Conservation (phyloP, 2,888 invertebrate species). For the Euplexia lucipara region DNA sequence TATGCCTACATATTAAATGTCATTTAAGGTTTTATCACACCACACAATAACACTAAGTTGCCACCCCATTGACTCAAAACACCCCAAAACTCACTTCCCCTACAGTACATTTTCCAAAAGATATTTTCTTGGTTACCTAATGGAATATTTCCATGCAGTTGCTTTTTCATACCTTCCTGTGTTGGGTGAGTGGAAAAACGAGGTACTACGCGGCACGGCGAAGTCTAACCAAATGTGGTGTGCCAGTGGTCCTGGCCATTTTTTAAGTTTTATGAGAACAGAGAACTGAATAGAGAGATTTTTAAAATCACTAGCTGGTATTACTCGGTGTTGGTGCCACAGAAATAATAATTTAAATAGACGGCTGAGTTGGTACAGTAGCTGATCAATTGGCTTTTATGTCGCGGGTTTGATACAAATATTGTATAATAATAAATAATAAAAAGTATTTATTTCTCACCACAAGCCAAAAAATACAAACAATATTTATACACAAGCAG, state of each 20-base stretch:
- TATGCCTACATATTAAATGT: no score
- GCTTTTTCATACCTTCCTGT: constrained; percentile 12
- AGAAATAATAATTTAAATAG: no score
- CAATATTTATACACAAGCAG: no score
- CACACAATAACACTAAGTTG: background rate
- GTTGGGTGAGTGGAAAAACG: constrained; percentile 13
- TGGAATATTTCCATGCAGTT: constrained; percentile 27
- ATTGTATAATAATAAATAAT: no score
- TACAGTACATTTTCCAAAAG: constrained; percentile 9
- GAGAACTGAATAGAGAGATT: no score
- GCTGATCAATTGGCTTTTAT: no score
- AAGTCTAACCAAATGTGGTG: constrained; percentile 9
- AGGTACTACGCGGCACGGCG: background rate
- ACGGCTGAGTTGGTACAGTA: no score
- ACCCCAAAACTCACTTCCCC: background rate
- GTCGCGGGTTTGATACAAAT: no score
- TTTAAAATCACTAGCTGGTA: no score
- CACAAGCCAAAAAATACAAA: no score
- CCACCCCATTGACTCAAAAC: constrained; percentile 4
- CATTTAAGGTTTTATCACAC: background rate
- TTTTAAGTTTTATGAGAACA: background rate
- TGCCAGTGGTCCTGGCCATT: background rate
- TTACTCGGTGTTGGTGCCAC: no score
- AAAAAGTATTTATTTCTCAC: no score
- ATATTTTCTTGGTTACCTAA: constrained; percentile 9